Conservation (phyloP, 2,888 invertebrate species). For the Melangyna quadrimaculata region DNA sequence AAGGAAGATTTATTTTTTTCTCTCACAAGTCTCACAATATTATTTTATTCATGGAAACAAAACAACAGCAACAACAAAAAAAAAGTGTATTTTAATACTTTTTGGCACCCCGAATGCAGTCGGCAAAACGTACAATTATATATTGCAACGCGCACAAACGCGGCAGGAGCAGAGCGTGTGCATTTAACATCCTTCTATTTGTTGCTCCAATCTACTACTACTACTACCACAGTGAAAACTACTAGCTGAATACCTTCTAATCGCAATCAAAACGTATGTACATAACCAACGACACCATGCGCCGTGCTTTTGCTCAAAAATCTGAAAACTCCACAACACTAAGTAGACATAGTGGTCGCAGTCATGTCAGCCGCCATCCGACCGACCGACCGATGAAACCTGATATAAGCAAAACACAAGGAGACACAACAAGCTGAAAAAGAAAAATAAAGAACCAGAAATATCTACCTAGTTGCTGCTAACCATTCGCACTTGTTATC, state of each 20-base stretch:
- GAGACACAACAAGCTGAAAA: slow-evolving; percentile 7
- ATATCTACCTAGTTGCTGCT: slow-evolving; percentile 42
- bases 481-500: slow-evolving; percentile 60
- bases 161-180: slow-evolving; percentile 25
- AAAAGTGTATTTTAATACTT: not conserved
- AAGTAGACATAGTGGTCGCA: slow-evolving; percentile 47
- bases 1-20: slow-evolving; percentile 20
- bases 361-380: slow-evolving; percentile 21
- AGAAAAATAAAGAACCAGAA: slow-evolving; percentile 43
- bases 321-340: slow-evolving; percentile 53
- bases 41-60: slow-evolving; percentile 1
- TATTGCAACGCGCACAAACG: slow-evolving; percentile 28
- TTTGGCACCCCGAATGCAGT: slow-evolving; percentile 18
- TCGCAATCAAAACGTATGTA: slow-evolving; percentile 61
- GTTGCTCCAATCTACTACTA: slow-evolving; percentile 54
- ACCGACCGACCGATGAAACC: slow-evolving; percentile 44
- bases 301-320: slow-evolving; percentile 58
- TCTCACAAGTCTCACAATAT: slow-evolving; percentile 18
- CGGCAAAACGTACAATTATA: slow-evolving; percentile 25
- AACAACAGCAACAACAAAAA: too few species aligned
- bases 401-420: slow-evolving; percentile 56
- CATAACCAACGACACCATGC: slow-evolving; percentile 49
- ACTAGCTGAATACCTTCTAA: slow-evolving; percentile 54
- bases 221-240: slow-evolving; percentile 35
- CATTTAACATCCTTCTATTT: slow-evolving; percentile 52